Base-by-base conservation (phyloP, 2,888 invertebrate genomes). In the Drosophila merina region DNA sequence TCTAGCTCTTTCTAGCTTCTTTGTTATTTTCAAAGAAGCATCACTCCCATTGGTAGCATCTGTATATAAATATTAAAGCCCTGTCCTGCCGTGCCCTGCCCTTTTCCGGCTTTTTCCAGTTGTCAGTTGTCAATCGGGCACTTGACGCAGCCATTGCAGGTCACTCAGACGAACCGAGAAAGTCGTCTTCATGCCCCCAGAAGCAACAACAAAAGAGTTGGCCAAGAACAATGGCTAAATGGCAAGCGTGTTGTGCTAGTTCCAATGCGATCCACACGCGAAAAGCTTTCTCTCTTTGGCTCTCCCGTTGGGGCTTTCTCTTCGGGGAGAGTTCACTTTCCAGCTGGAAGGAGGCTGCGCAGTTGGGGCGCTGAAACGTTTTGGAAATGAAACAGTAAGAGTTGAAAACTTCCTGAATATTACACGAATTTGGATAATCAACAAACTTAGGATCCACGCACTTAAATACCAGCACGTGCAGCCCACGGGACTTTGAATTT, bases 271-370 rank as follows among this genome's bases (percentile, higher is more conserved):
- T 86, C 81, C 84, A 83, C 85, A 74, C 6, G 8, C 25, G 3
- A 38, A 49, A 62, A 56, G 54, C 59, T 47, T 51, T 52, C 72
- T 51, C 47, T 30, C n/a, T 20, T 20, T 20, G 20, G 20, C 50
- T 47, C 38, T 26, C 9, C n/a, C 12, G 12, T 8, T 7, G 36
- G 40, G 4, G 8, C 8, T 42, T 7, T 10, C 49, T 50, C 56
- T 47, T 31, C 14, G 10, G 49, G 42, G 57, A 44, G 47, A 4
- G 44, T 45, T 51, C 45, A 48, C 63, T 44, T 50, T 56, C 51
- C 49, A 47, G 48, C 50, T 75, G 84, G 86, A 86, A 77, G 38
- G 72, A 60, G 58, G 10, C 6, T 80, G 75, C 79, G 79, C 79
- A 62, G 40, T 12, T 44, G 51, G 0, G 9, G 9, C 2, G 2